Evolutionary conservation across 92 coral and sea anemone genomes (phyloP), one percentile per base, ranked within the genome.

Genomic region (Siderastrea radians): DNA sequence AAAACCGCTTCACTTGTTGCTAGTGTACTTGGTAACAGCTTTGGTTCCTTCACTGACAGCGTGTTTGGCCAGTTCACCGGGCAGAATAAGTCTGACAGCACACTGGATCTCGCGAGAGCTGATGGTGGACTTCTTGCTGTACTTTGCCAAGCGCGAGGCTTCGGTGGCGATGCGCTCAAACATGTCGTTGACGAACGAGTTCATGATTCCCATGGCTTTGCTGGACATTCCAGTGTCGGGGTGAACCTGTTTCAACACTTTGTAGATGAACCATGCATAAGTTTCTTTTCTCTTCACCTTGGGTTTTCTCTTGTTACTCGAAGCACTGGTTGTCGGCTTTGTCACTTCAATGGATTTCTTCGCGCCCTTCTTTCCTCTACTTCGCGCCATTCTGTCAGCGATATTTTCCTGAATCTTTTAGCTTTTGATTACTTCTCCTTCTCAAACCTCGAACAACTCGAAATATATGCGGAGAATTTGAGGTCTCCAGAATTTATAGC

Each of bases 11-110:
- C 81, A 96, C 87, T 96, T 94, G 91, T 94, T 85, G 87, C 97
- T 92, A 12, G 97, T 96, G 97, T 87, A 96, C 85, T 96, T 96
- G 77, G 98, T 94, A 80, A 96, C 98, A 43, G 98, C 98, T 81
- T 96, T 96, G 83, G 98, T 96, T 70, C 98, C 98, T 80, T 96
- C 98, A 60, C 98, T 96, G 81, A 96, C 92, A 3, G 98, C 97
- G 94, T 96, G 99, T 74, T 96, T 96, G 75, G 98, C 98, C 88
- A 96, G 89, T 59, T 96, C 98, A 87, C 98, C 96, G 57, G 94
- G 94, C 17, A 94, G 85, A 89, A 94, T 91, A 53, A 94, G 93
- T 51, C 92, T 74, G 68, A 83, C 47, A 10, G 86, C 78, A 44
- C 91, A 86, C 85, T 95, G 95, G 82, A 93, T 95, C 87, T 92